Evolutionary conservation across 2,113 vertebrate genomes (phyloP), one percentile per base, ranked within the genome.

Genomic region (Oceanites oceanicus): DNA sequence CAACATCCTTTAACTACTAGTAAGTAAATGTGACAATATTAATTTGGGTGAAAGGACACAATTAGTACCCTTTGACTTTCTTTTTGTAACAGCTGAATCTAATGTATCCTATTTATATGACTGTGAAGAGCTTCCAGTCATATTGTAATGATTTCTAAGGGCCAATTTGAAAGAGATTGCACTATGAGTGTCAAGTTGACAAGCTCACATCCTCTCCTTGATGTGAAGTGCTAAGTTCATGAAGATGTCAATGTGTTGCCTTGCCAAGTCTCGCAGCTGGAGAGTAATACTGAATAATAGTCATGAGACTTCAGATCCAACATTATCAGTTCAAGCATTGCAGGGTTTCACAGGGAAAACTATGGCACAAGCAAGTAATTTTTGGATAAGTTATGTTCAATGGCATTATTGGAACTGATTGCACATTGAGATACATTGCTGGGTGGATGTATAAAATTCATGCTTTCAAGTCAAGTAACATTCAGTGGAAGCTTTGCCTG

Each of bases 161-260:
- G 89, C 78, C 85, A 95, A 52, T 92, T 75, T 91, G 89, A 97
- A 95, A 91, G 55, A 78, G 59, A 65, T 66, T 70, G 47, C 70
- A 53, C 62, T 84, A 20, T 0, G 27, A 90, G 68, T 70, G 92
- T 95, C 92, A 94, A 85, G 72, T 62, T 96, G 95, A 96, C 90
- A 97, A 90, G 88, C 59, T 97, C 89, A 68, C 78, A 96, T 93
- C 71, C 87, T 81, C 61, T 94, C 67, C 85, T 95, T 93, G 68
- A 93, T 93, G 80, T 88, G 81, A 95, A 96, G 92, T 94, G 89
- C 89, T 89, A 97, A 96, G 94, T 94, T 97, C 90, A 97, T 86
- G 78, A 93, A 97, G 94, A 92, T 88, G 93, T 94, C 90, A 92
- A 14, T 34, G 72, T 75, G 59, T 90, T 92, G 81, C 63, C 56